phyloP scores from a whole-genome alignment of 2,797 vertebrate genomes.

The Siniperca obscura region DNA sequence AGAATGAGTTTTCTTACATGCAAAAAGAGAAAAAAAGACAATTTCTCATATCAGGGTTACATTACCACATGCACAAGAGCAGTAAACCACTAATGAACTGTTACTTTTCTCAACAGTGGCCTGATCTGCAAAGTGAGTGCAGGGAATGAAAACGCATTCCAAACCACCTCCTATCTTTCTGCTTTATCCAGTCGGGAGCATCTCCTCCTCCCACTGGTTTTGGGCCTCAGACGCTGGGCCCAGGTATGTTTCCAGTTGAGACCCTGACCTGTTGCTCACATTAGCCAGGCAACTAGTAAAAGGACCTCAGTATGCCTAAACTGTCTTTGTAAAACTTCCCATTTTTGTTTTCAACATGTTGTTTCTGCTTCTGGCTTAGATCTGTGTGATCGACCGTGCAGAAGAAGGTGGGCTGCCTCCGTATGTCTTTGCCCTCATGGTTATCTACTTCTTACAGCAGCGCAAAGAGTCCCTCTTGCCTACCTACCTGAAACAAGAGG shows the following conservation, averaged over 20 bases:
- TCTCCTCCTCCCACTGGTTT: slow-evolving; percentile 86
- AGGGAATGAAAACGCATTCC: slow-evolving; percentile 93
- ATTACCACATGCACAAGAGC: neutral
- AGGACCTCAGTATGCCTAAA: accelerated
- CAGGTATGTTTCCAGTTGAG: slow-evolving; percentile 80
- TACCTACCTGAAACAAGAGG: slow-evolving; percentile 91
- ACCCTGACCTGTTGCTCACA: neutral
- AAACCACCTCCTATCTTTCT: slow-evolving; percentile 90
- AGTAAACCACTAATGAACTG: neutral
- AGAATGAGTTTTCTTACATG: neutral
- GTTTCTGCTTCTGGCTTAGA: slow-evolving; percentile 75
- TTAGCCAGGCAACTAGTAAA: neutral
- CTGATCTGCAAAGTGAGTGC: slow-evolving; percentile 96
- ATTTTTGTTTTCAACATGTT: slow-evolving; percentile 21
- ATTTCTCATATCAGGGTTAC: neutral
- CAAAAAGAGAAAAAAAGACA: neutral
- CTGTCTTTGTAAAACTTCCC: neutral
- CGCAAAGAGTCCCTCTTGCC: slow-evolving; percentile 91
- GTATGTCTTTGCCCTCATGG: slow-evolving; percentile 92
- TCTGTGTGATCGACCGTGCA: slow-evolving; percentile 90
- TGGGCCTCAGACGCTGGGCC: slow-evolving; percentile 92
- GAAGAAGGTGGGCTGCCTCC: slow-evolving; percentile 94
- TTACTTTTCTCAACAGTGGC: slow-evolving; percentile 81
- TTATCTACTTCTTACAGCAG: slow-evolving; percentile 95
- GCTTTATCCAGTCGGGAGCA: slow-evolving; percentile 85